These are phyloP conservation scores for Parazoanthus swiftii DNA, from an alignment of 92 coral and sea anemone genomes.

Conservation along the genomic window DNA sequence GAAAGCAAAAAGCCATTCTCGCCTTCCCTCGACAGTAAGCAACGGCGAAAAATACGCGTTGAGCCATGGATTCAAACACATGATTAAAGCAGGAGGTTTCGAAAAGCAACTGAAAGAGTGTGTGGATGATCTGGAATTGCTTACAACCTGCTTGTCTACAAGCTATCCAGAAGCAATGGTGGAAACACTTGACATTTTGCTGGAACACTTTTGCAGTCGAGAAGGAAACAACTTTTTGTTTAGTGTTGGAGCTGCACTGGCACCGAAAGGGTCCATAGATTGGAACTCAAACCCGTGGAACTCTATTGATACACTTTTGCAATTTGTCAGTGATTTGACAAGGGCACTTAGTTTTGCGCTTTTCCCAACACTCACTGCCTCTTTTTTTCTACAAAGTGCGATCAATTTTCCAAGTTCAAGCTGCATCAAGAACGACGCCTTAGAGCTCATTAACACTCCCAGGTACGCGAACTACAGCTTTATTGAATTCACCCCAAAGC, in stretches of 20 bases:
- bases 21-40: slow-evolving; percentile 2
- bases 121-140: not conserved
- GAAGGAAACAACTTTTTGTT: not conserved
- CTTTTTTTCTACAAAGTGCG: not conserved
- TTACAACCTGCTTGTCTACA: not conserved
- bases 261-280: too few relatives aligned
- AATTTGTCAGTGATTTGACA: too few relatives aligned
- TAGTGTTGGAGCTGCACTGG: too few relatives aligned
- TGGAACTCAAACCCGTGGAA: too few relatives aligned
- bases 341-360: too few relatives aligned
- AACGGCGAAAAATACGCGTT: slow-evolving; percentile 35
- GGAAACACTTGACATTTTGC: not conserved
- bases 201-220: not conserved
- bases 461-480: not conserved
- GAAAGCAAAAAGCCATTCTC: not conserved
- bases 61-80: not conserved
- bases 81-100: not conserved
- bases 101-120: not conserved
- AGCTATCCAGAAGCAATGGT: not conserved
- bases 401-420: not conserved
- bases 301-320: too few relatives aligned
- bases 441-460: not conserved
- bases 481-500: not conserved
- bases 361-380: not conserved
- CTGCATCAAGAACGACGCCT: not conserved